phyloP scores from a whole-genome alignment of 2,113 vertebrate genomes.

The Pongo pygmaeus region DNA sequence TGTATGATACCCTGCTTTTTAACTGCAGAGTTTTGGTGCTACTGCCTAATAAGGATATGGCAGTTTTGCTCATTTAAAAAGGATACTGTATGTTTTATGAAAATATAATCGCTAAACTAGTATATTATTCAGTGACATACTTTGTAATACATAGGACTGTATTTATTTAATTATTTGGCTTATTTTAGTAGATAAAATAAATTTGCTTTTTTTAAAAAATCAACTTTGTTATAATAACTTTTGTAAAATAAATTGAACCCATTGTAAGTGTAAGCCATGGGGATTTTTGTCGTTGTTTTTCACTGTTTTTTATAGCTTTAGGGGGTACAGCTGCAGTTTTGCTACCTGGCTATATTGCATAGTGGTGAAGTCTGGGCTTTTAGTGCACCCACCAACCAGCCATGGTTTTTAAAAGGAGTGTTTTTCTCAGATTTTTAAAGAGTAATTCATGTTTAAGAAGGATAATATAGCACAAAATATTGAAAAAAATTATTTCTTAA shows the following conservation, averaged over 20 bases:
- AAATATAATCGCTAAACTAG: not conserved
- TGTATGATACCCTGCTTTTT: not conserved
- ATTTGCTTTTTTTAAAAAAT: not conserved
- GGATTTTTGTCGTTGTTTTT: not conserved
- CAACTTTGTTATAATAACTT: slow-evolving; percentile 27
- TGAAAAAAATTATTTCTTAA: not conserved
- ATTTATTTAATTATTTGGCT: not conserved
- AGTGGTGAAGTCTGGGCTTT: too few species aligned
- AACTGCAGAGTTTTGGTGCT: slow-evolving; percentile 13
- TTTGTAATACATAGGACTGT: slow-evolving; percentile 1
- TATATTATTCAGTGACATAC: not conserved
- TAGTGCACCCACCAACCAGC: too few species aligned
- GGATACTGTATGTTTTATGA: slow-evolving; percentile 9
- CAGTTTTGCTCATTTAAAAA: slow-evolving; percentile 48
- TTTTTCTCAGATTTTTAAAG: not conserved
- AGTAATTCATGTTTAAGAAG: slow-evolving; percentile 44
- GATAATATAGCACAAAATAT: not conserved
- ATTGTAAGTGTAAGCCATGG: not conserved
- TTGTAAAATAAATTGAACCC: not conserved
- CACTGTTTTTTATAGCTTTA: too few species aligned
- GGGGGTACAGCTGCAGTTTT: too few species aligned
- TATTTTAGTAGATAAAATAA: slow-evolving; percentile 38
- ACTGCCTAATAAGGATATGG: not conserved
- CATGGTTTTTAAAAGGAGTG: slow-evolving; percentile 2
- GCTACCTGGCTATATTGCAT: too few species aligned